These are phyloP conservation scores for Sardinella longiceps DNA, from an alignment of 2,797 vertebrate genomes.

Conservation along the genomic window DNA sequence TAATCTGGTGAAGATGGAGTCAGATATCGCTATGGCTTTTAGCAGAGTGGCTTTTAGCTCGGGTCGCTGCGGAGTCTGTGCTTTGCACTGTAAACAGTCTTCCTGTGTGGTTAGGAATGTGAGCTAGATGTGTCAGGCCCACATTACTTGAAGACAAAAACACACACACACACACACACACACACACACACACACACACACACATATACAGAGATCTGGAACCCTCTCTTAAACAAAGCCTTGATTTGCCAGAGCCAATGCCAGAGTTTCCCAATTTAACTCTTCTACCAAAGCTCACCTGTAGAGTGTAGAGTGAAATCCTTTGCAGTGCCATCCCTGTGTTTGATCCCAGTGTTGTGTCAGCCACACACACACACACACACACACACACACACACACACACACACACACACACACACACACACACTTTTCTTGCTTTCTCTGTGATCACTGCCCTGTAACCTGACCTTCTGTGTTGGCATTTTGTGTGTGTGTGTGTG, in stretches of 20 bases:
- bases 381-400: too few species aligned
- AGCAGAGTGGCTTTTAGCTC: not conserved
- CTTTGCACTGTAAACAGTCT: constrained; percentile 30
- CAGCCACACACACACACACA: too few species aligned
- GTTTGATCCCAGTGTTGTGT: not conserved
- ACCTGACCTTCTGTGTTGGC: not conserved
- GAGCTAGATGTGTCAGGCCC: constrained; percentile 29
- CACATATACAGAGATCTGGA: not conserved
- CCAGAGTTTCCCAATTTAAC: constrained; percentile 32
- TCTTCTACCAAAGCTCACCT: constrained; percentile 9
- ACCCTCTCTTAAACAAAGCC: not conserved
- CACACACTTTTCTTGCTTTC: not conserved
- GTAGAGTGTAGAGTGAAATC: constrained; percentile 29
- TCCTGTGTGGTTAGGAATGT: constrained; percentile 36
- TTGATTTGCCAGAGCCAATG: too few species aligned
- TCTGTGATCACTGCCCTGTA: not conserved
- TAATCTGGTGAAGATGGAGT: not conserved
- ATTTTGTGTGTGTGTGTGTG: not conserved
- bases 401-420: not conserved
- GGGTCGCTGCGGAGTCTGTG: not conserved
- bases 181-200: too few species aligned
- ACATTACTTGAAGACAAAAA: constrained; percentile 27
- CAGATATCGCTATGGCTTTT: not conserved
- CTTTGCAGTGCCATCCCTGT: constrained; percentile 26
- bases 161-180: too few species aligned